Base-by-base conservation (phyloP, 2,888 invertebrate genomes). In the Drosophila koepferae region DNA sequence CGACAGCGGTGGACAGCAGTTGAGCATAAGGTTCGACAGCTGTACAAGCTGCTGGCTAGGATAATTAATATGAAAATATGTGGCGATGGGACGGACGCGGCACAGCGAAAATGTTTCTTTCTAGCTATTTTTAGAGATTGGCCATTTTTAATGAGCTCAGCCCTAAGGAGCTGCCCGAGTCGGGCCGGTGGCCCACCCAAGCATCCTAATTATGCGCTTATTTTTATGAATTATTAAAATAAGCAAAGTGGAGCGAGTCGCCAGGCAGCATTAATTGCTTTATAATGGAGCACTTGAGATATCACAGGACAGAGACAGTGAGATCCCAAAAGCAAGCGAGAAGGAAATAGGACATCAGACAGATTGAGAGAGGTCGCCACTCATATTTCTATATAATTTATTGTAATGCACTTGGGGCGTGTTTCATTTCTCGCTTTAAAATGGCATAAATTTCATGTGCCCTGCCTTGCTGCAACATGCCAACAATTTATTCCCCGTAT, bases 391-490 rank as follows among this genome's bases (percentile, higher is more conserved):
- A 77, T 86, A 88, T 86, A 86, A 90, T 86, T 86, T 86, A 90
- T 86, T 86, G 89, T 82, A 88, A 86, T 88, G 90, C 86, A 83
- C 79, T 80, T 83, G 84, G 82, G 86, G 90, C 86, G 90, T 88
- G 89, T 90, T 86, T 82, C 81, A 90, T 90, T 90, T 88, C 87
- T 86, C 87, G 87, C 87, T 88, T 88, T 88, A 90, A 88, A 88
- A 89, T 79, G 85, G 90, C 89, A 88, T 88, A 88, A 90, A 90
- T 90, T 90, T 83, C 64, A 72, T 36, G 55, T 55, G 78, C 71
- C 81, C 67, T 73, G 69, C 68, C 81, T 60, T 65, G 63, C 59
- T 65, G 63, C 59, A 61, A 46, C 58, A 64, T 56, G 53, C 54
- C 76, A 74, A 67, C 86, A 81, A 82, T 83, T 88, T 83, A 81